Evolutionary conservation across 2,888 invertebrate genomes (phyloP), one percentile per base, ranked within the genome.

Genomic region (Lithophane semibrunnea): DNA sequence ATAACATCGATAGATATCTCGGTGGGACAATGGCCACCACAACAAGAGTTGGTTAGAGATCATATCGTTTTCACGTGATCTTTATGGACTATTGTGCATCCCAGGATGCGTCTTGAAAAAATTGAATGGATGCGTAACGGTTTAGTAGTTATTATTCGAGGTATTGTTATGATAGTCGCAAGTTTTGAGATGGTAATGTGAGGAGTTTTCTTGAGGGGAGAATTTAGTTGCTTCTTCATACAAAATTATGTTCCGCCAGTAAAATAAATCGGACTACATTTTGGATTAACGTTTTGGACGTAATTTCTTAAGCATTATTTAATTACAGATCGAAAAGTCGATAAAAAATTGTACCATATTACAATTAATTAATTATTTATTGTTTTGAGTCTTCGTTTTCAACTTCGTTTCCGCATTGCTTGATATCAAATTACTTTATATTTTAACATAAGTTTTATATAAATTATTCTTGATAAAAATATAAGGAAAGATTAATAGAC

Each of bases 51-150:
- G 77, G 80, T 77, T 94, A 94, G 90, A 93, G 94, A 94, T 94
- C 91, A 90, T 95, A 95, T 95, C 95, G 92, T 90, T 94, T 93
- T 90, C 93, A 92, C 83, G 86, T 92, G 92, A 92, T 93, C 93
- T 93, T 92, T 93, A 93, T 92, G 91, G 90, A 89, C 91, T 90
- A 94, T 95, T 94, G 94, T 95, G 88, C 88, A 88, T 90, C 91
- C 90, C 92, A 92, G 93, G 94, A 94, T 93, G 91, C 90, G 88
- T 89, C 88, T 90, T 88, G 84, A 90, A 91, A 91, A 91, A 92
- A 90, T 86, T 91, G 88, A 91, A 91, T 92, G 87, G 86, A 87
- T 88, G 87, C 89, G 87, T 92, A 92, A 93, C 92, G 92, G 92
- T 91, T 86, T 77, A 77, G 86, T 86, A 71, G 88, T 83, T 85